Evolutionary conservation across 2,888 invertebrate species (phyloP), one percentile per base, ranked within the genome.

Genomic region (Drosophila sordidapex): DNA sequence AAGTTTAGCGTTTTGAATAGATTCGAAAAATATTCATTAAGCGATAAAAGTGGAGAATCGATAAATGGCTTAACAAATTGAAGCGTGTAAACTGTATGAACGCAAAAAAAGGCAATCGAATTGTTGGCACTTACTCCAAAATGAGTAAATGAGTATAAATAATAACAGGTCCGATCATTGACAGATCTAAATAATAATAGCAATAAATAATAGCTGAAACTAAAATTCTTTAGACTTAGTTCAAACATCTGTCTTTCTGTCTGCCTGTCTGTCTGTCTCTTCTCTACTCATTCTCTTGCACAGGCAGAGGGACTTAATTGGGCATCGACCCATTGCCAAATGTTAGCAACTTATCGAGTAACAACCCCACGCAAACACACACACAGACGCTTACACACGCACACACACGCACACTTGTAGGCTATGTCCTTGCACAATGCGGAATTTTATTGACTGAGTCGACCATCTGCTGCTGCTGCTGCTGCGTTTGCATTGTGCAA

Each of bases 401-500:
- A 5, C 4, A 52, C 35, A 25, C 10, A 38, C 27, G 29, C 27
- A 49, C 49, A 49, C 25, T 46, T 25, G 46, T 56, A 15, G 56
- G 38, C 38, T 70, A 74, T 79, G 78, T 78, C 78, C 78, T 78
- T 78, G 78, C 78, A 58, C 80, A 78, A 78, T 70, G 52, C 43
- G 48, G 40, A 43, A 63, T 70, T 60, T 52, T 27, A 15, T 61
- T 57, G 57, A 36, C 18, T 13, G 61, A 27, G 31, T 13, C 27
- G n/a, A 48, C 35, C 48, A 46, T 35, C 53, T 66, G 52, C 38
- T 21, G 25, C n/a, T n/a, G 25, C n/a, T n/a, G 21, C 11, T 53
- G 27, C 27, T 36, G 27, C 6, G 53, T 53, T 35, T 60, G 49
- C 76, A 64, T 62, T 75, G 68, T 69, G 70, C 52, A 70, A 75